Base-by-base conservation (phyloP, 1,140 invertebrate species). In the Batillaria attramentaria region DNA sequence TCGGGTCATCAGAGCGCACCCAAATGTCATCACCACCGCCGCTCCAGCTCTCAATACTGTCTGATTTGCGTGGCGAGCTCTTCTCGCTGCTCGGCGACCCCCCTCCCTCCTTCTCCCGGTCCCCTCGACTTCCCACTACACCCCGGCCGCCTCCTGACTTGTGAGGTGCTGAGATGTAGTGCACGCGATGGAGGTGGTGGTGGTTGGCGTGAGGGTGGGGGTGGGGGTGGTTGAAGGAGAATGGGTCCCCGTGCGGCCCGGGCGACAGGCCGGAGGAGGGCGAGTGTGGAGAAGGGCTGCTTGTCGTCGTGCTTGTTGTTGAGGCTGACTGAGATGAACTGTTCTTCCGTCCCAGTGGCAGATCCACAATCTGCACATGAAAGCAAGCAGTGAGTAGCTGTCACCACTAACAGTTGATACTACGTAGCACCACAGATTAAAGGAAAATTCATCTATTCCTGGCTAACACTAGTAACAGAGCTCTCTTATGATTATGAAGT, bases 301-400 rank as follows among this genome's bases (percentile, higher is more conserved):
- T 89, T 24, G 89, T 90, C 13, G 89, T 89, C 33, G 89, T 90
- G 43, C 87, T 89, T 28, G 87, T 89, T n/a, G 89, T 90, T 69
- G 86, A 88, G 28, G 87, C 85, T 13, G 86, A 87, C 94, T 81
- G 93, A 65, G 94, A 94, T 80, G 93, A 94, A 76, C 93, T 92
- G 78, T 94, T 93, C 82, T 95, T 94, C 60, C 93, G 92, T 77
- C 95, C 95, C 87, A 95, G 93, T 77, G 95, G 95, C 87, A 97
- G 93, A 89, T 96, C 95, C 87, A 96, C 91, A 76, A 95, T 94
- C 95, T 96, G 89, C 35, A 92, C 88, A 77, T 81, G 62, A 43
- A 79, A 83, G 72, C 54, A 77, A 73, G 69, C 28, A 33, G 18
- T 72, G 20, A 68, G 31, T 68, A 68, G 18, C 20, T 18, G 8